Evolutionary conservation across 2,888 invertebrate species (phyloP).

Genomic region (Drosophila prostipennis): DNA sequence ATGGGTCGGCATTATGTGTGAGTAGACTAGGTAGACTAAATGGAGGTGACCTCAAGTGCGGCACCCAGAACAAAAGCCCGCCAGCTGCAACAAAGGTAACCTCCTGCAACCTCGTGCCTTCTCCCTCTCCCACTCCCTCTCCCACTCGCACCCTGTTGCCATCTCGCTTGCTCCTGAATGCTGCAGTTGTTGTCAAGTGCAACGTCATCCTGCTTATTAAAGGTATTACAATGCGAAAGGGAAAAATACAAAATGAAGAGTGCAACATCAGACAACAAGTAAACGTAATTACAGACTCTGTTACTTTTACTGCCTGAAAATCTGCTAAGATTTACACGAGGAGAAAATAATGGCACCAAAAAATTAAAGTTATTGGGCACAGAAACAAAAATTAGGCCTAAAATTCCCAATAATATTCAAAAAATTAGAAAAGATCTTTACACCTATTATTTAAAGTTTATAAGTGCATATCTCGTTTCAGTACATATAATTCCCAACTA

Average conservation of each 20-base stretch:
- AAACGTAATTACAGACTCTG: constrained; percentile 70
- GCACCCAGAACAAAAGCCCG: constrained; percentile 29
- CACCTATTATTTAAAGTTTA: too few species aligned
- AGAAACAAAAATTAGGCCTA: too few species aligned
- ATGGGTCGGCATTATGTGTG: constrained; percentile 22
- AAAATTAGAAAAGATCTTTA: too few species aligned
- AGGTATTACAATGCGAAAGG: constrained; percentile 65
- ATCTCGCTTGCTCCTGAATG: constrained; percentile 1
- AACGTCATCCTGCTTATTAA: constrained; percentile 77
- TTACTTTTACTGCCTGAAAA: constrained; percentile 33
- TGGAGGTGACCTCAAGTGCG: constrained; percentile 27
- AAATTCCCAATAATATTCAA: too few species aligned
- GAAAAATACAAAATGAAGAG: constrained; percentile 22
- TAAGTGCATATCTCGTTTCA: too few species aligned
- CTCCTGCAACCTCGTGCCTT: constrained; percentile 4
- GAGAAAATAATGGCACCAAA: not conserved
- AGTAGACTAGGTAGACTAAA: not conserved
- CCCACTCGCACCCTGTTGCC: not conserved
- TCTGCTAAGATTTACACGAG: constrained; percentile 21
- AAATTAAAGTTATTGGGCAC: too few species aligned
- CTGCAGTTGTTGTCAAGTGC: constrained; percentile 63
- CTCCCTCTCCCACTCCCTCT: not conserved
- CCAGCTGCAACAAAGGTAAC: constrained; percentile 19
- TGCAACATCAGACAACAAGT: constrained; percentile 60
- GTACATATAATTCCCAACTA: too few species aligned